Evolutionary conservation across 2,888 invertebrate genomes (phyloP).

Genomic region (Aspidapion aeneum): DNA sequence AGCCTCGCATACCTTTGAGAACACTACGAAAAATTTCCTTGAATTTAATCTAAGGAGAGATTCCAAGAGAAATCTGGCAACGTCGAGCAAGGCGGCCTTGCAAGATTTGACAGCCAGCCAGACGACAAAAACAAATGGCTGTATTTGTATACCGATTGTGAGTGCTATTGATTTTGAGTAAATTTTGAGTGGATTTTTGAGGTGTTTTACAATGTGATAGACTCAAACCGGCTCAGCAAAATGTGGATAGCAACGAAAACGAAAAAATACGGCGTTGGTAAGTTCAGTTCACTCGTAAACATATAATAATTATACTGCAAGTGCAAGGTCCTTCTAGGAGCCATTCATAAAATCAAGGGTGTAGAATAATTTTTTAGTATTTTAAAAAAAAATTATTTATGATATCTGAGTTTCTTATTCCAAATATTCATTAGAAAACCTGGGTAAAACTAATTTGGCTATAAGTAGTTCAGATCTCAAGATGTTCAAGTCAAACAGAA

Average conservation of each 20-base stretch:
- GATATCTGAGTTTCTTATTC: too few species aligned
- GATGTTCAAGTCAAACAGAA: too few species aligned
- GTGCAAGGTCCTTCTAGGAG: slow-evolving; percentile 6
- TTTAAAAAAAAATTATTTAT: slow-evolving; percentile 4
- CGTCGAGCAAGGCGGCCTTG: background rate
- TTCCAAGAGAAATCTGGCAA: too few species aligned
- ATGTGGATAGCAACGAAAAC: slow-evolving; percentile 75
- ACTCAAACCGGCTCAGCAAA: slow-evolving; percentile 29
- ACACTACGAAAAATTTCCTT: too few species aligned
- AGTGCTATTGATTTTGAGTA: slow-evolving; percentile 43
- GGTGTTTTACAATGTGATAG: slow-evolving; percentile 33
- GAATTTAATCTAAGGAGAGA: too few species aligned
- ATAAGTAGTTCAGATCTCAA: too few species aligned
- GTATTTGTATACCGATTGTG: slow-evolving; percentile 38
- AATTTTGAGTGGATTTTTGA: slow-evolving; percentile 30
- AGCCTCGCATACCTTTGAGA: too few species aligned
- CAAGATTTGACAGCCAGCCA: slow-evolving; percentile 31
- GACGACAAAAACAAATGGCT: slow-evolving; percentile 37
- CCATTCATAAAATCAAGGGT: slow-evolving; percentile 5
- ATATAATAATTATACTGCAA: slow-evolving; percentile 1
- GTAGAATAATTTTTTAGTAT: background rate
- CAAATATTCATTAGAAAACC: too few species aligned
- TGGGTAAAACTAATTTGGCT: too few species aligned
- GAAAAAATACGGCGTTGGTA: slow-evolving; percentile 72
- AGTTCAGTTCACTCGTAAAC: slow-evolving; percentile 43